Percentiles rank a stretch among this genome's conserved stretches.
These are phyloP conservation scores for Punctoribates punctum DNA, from an alignment of 2,888 invertebrate genomes.

Conservation along the genomic window DNA sequence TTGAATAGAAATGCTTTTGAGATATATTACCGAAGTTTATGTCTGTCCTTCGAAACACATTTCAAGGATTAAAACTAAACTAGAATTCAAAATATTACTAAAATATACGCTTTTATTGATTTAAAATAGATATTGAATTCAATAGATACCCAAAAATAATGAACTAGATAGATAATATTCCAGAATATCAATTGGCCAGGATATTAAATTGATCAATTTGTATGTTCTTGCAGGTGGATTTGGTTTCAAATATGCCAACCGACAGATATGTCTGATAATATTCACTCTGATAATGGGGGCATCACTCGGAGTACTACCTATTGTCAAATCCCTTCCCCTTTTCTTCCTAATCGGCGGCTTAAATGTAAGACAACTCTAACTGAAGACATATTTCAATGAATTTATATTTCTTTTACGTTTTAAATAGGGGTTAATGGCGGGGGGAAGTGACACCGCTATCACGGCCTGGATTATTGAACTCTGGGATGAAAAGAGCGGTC, in stretches of 20 bases:
- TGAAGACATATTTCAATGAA: not conserved
- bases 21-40: too few species aligned
- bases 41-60: too few species aligned
- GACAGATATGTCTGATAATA: slow-evolving; percentile 12
- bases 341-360: not conserved
- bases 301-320: not conserved
- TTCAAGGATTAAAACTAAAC: too few species aligned
- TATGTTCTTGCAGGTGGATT: not conserved
- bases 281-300: not conserved
- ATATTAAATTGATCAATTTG: not conserved
- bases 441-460: slow-evolving; percentile 6
- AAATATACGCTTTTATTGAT: too few species aligned
- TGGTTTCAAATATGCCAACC: slow-evolving; percentile 24
- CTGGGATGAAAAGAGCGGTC: slow-evolving; percentile 28
- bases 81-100: too few species aligned
- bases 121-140: too few species aligned
- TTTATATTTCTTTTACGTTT: not conserved
- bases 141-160: too few species aligned
- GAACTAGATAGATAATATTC: too few species aligned
- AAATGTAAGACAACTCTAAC: not conserved
- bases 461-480: slow-evolving; percentile 28
- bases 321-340: not conserved
- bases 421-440: slow-evolving; percentile 13
- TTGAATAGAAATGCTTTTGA: too few species aligned
- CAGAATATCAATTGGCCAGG: too few species aligned